These are phyloP conservation scores for Myanophis thanlyinensis DNA, from an alignment of 2,113 vertebrate species.

Conservation along the genomic window DNA sequence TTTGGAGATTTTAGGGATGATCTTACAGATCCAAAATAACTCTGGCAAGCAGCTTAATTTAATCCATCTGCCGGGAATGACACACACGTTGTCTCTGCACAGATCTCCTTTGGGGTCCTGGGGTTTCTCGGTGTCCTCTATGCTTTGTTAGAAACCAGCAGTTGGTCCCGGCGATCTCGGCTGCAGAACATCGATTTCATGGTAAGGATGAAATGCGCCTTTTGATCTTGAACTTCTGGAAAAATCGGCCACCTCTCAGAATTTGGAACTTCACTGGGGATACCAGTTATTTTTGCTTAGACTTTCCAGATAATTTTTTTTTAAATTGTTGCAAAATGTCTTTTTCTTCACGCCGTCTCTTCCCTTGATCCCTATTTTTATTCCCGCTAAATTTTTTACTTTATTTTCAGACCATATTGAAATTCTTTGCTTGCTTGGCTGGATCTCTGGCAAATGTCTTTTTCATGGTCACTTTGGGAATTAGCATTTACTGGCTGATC, in stretches of 20 bases:
- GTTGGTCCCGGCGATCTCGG: constrained; percentile 51
- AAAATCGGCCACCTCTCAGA: background rate
- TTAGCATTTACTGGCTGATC: constrained; percentile 48
- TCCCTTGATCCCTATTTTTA: background rate
- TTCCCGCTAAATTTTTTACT: background rate
- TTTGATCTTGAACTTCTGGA: background rate
- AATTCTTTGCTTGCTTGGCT: constrained; percentile 38
- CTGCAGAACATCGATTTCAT: constrained; percentile 42
- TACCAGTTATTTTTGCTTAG: background rate
- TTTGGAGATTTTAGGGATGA: background rate
- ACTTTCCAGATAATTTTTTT: background rate
- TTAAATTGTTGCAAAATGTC: background rate
- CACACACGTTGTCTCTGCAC: background rate
- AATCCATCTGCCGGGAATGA: background rate
- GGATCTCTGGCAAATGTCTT: constrained; percentile 46
- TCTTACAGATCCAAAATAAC: background rate
- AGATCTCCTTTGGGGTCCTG: constrained; percentile 53
- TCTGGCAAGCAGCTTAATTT: background rate
- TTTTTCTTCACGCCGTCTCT: background rate
- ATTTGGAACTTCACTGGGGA: background rate
- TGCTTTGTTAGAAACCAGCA: constrained; percentile 51
- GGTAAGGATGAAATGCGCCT: constrained; percentile 9
- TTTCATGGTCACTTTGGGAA: constrained; percentile 33
- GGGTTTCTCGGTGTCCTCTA: constrained; percentile 38
- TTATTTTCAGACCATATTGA: constrained; percentile 37